phyloP scores from a whole-genome alignment of 2,797 vertebrate species.

The Catostomus latipinnis region DNA sequence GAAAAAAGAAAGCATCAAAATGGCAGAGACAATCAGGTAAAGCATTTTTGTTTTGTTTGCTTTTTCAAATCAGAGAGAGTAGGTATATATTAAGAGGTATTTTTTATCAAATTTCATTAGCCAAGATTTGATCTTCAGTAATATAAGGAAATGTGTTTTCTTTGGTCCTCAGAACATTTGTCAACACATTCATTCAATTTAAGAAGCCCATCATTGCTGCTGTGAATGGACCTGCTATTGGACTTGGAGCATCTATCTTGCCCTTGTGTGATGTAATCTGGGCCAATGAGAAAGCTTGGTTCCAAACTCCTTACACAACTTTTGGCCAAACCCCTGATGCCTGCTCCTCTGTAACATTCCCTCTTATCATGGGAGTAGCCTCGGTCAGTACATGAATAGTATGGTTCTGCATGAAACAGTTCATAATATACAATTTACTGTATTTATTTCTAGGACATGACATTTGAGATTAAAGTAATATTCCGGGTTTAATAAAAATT shows the following conservation, averaged over 20 bases:
- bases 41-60: neutral
- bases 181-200: conserved; percentile 98
- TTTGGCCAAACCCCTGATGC: conserved; percentile 96
- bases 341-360: conserved; percentile 94
- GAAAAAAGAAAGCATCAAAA: conserved; percentile 95
- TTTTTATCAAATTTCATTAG: neutral
- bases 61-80: neutral
- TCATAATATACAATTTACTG: no score
- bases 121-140: neutral
- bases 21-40: conserved; percentile 96
- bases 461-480: no score
- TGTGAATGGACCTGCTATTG: conserved; percentile 93
- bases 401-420: neutral
- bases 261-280: conserved; percentile 97
- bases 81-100: neutral
- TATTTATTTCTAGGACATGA: no score
- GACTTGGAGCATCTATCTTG: conserved; percentile 93
- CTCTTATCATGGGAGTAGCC: conserved; percentile 93
- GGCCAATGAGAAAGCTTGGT: conserved; percentile 99
- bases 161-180: conserved; percentile 84
- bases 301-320: conserved; percentile 94
- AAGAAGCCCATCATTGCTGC: conserved; percentile 97
- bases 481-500: no score
- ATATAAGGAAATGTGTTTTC: conserved; percentile 1
- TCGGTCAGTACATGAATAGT: conserved; percentile 82